Evolutionary conservation across 2,113 vertebrate genomes (phyloP).

Genomic region (Dolichotis patagonum): DNA sequence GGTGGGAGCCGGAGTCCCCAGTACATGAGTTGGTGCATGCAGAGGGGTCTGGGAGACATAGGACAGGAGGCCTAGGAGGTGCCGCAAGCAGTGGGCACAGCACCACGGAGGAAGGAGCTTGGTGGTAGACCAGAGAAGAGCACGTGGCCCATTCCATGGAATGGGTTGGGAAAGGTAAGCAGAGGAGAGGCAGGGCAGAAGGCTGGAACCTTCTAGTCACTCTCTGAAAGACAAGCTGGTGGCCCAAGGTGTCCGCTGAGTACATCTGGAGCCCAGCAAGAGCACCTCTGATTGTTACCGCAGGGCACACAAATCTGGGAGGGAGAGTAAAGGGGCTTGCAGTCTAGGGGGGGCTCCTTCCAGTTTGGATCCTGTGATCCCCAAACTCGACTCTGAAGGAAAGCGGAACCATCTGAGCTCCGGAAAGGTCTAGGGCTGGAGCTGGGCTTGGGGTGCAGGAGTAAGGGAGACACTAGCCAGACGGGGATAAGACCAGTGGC

Average conservation of each 20-base stretch:
- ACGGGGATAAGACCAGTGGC: fast-evolving
- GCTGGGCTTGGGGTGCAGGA: not conserved
- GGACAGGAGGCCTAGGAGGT: not conserved
- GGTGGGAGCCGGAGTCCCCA: not conserved
- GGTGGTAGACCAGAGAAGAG: not conserved
- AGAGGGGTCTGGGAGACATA: not conserved
- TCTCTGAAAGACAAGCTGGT: not conserved
- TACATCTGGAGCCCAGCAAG: not conserved
- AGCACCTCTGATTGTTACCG: not conserved
- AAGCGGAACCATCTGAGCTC: not conserved
- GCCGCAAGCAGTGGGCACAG: not conserved
- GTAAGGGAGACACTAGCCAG: fast-evolving
- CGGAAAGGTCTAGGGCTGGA: not conserved
- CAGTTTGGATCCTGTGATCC: not conserved
- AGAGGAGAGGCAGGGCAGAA: not conserved
- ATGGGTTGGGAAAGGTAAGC: no score
- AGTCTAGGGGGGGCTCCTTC: fast-evolving
- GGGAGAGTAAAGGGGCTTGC: fast-evolving
- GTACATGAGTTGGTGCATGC: not conserved
- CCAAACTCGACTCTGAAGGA: not conserved
- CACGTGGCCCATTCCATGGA: not conserved
- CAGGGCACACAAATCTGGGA: fast-evolving
- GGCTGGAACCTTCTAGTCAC: not conserved
- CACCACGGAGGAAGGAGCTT: not conserved
- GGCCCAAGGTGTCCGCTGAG: not conserved